phyloP scores from a whole-genome alignment of 2,888 invertebrate species.

The Punctoribates punctum region DNA sequence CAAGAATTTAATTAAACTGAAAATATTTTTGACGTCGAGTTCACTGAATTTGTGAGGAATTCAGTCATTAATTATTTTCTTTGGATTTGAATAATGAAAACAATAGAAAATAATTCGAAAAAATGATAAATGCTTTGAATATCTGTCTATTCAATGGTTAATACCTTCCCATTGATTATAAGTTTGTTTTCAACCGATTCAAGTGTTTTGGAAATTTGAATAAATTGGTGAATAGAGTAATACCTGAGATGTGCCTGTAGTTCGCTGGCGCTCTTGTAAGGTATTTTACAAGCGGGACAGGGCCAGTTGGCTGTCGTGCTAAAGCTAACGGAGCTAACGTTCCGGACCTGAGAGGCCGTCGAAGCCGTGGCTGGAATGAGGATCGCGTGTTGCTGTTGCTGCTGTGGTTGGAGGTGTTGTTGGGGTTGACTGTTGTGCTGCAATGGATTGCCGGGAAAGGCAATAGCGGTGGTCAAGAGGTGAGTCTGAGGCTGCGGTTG shows the following conservation, averaged over 20 bases:
- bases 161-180: background rate
- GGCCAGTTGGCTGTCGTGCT: conserved; percentile 47
- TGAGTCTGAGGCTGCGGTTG: conserved; percentile 13
- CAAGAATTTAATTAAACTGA: background rate
- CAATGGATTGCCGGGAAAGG: conserved; percentile 44
- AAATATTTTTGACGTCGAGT: background rate
- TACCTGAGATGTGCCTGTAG: conserved; percentile 49
- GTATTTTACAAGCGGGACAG: conserved; percentile 50
- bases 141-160: too few species aligned
- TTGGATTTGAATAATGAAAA: background rate
- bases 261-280: conserved; percentile 49
- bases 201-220: background rate
- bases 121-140: too few species aligned
- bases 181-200: background rate
- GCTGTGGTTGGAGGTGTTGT: conserved; percentile 42
- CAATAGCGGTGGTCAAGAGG: conserved; percentile 41
- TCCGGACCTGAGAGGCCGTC: conserved; percentile 19
- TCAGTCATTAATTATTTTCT: background rate
- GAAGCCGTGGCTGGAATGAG: conserved; percentile 39
- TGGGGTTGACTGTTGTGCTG: conserved; percentile 35
- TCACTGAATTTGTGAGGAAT: background rate
- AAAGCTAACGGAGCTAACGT: conserved; percentile 15
- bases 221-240: background rate
- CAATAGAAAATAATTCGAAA: too few species aligned
- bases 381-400: conserved; percentile 41